Base-by-base conservation (phyloP, 2,888 invertebrate species). In the Eurytoma californica region DNA sequence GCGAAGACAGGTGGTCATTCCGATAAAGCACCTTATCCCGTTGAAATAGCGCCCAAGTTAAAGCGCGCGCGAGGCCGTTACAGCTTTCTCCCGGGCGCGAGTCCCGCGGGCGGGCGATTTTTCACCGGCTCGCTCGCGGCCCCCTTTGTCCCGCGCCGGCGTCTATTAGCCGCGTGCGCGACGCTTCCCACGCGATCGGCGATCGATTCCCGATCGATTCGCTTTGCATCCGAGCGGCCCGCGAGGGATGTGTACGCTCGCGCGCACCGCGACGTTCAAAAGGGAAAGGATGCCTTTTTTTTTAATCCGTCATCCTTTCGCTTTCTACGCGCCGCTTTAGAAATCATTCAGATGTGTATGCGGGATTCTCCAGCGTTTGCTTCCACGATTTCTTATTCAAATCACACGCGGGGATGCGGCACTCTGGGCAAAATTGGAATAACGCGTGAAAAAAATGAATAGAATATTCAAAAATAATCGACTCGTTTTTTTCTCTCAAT, bases 111-210 rank as follows among this genome's bases (percentile, higher is more conserved):
- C 30, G 7, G 58, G 58, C 12, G 58, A 61, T 65, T 24, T 66
- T 24, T 51, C n/a, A 24, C 57, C 18, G 14, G 61, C 28, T 1
- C 16, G 61, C 12, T 16, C 24, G 61, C 28, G 28, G 60, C 24
- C 12, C 18, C 20, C 58, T 66, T 47, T 14, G 58, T 47, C 60
- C 3, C 18, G 9, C 18, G 47, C 9, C 58, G 13, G 58, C 13
- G 9, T 47, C 18, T 65, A 47, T 65, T 39, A 7, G 39, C 30
- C 20, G 30, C n/a, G n/a, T 7, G 20, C 16, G 28, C 7, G 49
- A 30, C 30, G 12, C 68, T 67, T 69, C 63, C 63, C 75, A 68
- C 55, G 75, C 24, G 51, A 51, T 57, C 74, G n/a, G 18, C 51
- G 20, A 51, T 61, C 4, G 18, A 7, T 18, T 39, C 61, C n/a